phyloP scores from a whole-genome alignment of 2,797 vertebrate genomes.

The Microctenopoma lineatum region DNA sequence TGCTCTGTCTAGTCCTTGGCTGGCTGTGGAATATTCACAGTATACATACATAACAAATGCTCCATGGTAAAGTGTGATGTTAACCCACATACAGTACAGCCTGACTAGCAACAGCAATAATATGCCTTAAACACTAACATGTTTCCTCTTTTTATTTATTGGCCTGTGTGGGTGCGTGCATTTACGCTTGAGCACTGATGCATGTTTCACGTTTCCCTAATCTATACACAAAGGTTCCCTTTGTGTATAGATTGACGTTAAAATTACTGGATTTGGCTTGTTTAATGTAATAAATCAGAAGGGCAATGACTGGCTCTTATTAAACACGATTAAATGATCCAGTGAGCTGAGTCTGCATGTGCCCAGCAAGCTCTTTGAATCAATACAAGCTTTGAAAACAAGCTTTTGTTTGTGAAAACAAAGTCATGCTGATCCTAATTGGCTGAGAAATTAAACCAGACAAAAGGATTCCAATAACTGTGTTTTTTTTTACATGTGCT shows the following conservation, averaged over 20 bases:
- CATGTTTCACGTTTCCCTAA: constrained; percentile 47
- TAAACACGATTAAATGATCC: constrained; percentile 85
- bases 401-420: constrained; percentile 82
- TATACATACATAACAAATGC: constrained; percentile 18
- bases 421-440: constrained; percentile 82
- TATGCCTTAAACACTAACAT: constrained; percentile 37
- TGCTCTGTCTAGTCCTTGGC: constrained; percentile 26
- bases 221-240: constrained; percentile 17
- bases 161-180: background rate
- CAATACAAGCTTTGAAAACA: constrained; percentile 78
- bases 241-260: constrained; percentile 71
- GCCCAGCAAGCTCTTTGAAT: constrained; percentile 76
- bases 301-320: constrained; percentile 78
- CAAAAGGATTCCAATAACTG: constrained; percentile 66
- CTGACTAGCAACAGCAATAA: constrained; percentile 31
- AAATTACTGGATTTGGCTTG: constrained; percentile 70
- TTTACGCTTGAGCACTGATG: constrained; percentile 45
- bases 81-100: constrained; percentile 36
- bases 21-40: constrained; percentile 35
- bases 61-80: constrained; percentile 26
- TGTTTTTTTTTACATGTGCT: constrained; percentile 38
- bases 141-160: constrained; percentile 40
- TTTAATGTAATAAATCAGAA: constrained; percentile 80
- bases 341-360: constrained; percentile 77
- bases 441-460: constrained; percentile 73